Evolutionary conservation across 2,888 invertebrate species (phyloP).

Genomic region (Cephus spinipes): DNA sequence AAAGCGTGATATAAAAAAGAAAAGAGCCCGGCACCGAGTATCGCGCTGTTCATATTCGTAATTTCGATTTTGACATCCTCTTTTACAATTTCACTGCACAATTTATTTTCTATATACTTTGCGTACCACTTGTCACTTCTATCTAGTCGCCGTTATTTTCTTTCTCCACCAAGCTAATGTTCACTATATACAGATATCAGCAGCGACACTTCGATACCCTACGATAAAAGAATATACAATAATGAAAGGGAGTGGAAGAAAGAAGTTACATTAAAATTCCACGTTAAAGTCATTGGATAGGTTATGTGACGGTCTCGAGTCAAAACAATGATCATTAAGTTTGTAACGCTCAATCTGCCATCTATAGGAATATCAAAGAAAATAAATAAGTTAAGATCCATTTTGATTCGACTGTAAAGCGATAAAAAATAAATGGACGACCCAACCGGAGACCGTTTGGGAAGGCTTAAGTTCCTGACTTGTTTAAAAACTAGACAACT

Average conservation of each 20-base stretch:
- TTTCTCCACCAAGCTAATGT: background rate
- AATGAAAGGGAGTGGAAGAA: background rate
- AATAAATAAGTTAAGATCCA: slow-evolving; percentile 53
- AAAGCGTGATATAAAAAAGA: background rate
- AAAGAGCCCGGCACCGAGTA: background rate
- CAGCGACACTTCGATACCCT: background rate
- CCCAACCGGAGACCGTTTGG: background rate
- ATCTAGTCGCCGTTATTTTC: background rate
- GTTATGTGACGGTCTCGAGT: background rate
- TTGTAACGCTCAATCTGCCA: background rate
- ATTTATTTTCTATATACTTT: background rate
- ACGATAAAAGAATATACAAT: slow-evolving; percentile 7
- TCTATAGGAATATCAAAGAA: background rate
- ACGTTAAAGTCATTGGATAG: background rate
- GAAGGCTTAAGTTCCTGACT: slow-evolving; percentile 17
- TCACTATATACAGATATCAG: background rate
- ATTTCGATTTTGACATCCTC: background rate
- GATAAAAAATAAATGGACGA: slow-evolving; percentile 27
- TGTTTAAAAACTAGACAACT: slow-evolving; percentile 29
- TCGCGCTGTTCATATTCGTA: background rate
- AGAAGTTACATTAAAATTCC: background rate
- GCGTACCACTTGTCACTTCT: background rate
- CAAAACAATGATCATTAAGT: too few relatives aligned
- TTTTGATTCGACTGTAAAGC: slow-evolving; percentile 48
- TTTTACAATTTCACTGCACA: too few relatives aligned